Evolutionary conservation across 1,140 invertebrate species (phyloP), one percentile per base, ranked within the genome.

Genomic region (Ceratina japonica): DNA sequence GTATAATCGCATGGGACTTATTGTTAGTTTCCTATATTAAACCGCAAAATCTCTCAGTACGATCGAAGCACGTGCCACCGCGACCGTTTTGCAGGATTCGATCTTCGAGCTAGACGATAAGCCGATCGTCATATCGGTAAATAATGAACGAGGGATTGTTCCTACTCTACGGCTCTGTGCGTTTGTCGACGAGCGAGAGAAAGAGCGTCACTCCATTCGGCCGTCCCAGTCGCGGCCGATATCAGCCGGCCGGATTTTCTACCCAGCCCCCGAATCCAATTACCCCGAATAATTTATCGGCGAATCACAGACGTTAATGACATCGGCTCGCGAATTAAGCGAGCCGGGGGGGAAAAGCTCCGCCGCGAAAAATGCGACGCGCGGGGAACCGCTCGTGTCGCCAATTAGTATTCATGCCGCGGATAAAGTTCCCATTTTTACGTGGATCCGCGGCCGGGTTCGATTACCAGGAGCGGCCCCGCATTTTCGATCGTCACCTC

Each of bases 231-330:
- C 31, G 49, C 52, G 18, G 51, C 12, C 75, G 81, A 82, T 79
- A 83, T 85, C 80, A 84, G 66, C 77, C 71, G 64, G 81, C 68
- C 5, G 82, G 73, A 88, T 87, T 88, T 88, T 87, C 86, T 86
- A 81, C 83, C 56, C 58, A 63, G 49, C 71, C 37, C 10, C 70
- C 63, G 81, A 86, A 87, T 86, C 85, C 86, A 87, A 87, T 88
- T 87, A 87, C 71, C 68, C 75, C 73, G 87, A 87, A 88, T 88
- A 86, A 88, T 87, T 88, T 87, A 87, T 87, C 76, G 87, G 44
- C 73, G 84, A 87, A 87, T 87, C 87, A 78, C 80, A 85, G 80
- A 87, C 87, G 79, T 82, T 87, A 87, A 87, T 87, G 87, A 87
- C 83, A 86, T 84, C 69, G 70, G 37, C 37, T 68, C 52, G 51